A percentile compares a stretch with the other conserved stretches of the same genome.
Conservation (phyloP, 2,113 vertebrate genomes). For the Nesogale talazaci region DNA sequence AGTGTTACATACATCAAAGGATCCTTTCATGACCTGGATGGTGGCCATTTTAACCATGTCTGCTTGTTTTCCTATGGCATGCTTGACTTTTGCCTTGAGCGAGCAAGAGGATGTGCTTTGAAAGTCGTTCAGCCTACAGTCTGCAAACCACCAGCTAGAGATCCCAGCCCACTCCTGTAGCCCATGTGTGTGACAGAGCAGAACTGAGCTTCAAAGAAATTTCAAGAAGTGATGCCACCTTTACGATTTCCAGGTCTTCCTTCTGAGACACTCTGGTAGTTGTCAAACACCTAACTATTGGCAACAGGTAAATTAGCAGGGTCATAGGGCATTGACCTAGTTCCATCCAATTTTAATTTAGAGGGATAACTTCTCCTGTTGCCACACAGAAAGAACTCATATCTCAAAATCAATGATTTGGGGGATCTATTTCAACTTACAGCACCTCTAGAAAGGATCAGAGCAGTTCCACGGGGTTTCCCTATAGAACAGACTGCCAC, state of each 20-base stretch:
- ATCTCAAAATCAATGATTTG: background rate
- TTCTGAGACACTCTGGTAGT: background rate
- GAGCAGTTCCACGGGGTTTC: background rate
- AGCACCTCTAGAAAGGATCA: background rate
- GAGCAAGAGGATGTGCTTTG: background rate
- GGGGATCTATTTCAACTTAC: background rate
- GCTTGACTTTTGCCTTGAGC: background rate
- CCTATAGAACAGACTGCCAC: background rate
- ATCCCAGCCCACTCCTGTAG: background rate
- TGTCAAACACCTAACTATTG: background rate
- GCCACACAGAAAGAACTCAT: background rate
- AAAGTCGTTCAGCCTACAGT: background rate
- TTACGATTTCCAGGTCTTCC: background rate
- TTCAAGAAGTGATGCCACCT: background rate
- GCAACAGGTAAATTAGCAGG: background rate
- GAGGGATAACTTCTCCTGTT: background rate
- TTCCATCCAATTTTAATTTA: background rate
- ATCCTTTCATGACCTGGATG: background rate
- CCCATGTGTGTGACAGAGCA: background rate
- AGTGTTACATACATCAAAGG: background rate
- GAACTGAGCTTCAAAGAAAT: background rate
- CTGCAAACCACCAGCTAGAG: background rate
- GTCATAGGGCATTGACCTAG: background rate
- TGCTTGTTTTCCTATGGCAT: background rate
- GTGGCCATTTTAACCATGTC: background rate